Percentiles rank a stretch among this genome's conserved stretches.
Conservation (phyloP, 2,113 vertebrate species). For the Gorsachius goisagi region DNA sequence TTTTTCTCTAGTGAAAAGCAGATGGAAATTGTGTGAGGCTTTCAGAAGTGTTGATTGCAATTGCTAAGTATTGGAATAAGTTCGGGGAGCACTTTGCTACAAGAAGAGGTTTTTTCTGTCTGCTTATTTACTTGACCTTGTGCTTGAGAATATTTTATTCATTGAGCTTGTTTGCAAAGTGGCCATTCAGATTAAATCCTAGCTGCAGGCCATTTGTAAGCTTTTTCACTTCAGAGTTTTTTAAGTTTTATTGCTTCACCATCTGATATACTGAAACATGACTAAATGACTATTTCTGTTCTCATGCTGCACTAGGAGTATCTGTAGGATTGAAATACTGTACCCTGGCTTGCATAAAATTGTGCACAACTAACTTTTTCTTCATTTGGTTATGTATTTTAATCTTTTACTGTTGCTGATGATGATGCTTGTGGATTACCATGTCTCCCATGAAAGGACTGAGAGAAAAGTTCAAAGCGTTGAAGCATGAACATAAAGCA, state of each 20-base stretch:
- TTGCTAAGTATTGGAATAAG: not conserved
- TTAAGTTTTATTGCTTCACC: not conserved
- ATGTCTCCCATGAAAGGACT: not conserved
- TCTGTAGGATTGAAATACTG: not conserved
- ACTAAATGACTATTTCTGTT: not conserved
- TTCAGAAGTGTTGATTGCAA: not conserved
- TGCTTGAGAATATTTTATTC: not conserved
- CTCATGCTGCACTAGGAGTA: not conserved
- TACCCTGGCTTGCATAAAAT: not conserved
- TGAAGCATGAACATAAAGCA: not conserved
- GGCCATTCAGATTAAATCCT: constrained; percentile 9
- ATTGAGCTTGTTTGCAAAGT: not conserved
- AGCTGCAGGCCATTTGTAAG: not conserved
- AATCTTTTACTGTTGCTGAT: not conserved
- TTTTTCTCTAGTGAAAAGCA: constrained; percentile 21
- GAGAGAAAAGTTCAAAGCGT: not conserved
- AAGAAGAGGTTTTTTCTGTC: not conserved
- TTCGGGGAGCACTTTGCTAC: not conserved
- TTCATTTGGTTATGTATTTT: not conserved
- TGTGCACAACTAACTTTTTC: not conserved
- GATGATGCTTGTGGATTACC: not conserved
- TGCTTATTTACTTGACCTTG: not conserved
- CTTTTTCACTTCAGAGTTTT: not conserved
- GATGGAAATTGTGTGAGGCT: not conserved
- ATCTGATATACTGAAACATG: not conserved